Conservation (phyloP, 2,888 invertebrate genomes). For the Entomobrya multifasciata region DNA sequence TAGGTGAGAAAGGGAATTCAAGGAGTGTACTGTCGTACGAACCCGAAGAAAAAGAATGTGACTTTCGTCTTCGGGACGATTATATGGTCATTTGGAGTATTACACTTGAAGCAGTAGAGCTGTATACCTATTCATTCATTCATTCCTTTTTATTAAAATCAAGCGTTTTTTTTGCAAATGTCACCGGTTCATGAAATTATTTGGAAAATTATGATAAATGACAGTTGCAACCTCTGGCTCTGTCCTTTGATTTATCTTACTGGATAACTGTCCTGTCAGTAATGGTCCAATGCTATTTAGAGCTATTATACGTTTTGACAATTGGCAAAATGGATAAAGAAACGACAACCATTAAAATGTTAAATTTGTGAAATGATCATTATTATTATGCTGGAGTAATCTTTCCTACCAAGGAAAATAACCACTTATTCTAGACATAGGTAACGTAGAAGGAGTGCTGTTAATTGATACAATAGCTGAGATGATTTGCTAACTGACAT, state of each 20-base stretch:
- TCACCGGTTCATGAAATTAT: constrained; percentile 40
- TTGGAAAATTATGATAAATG: constrained; percentile 55
- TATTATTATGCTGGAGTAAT: neutral
- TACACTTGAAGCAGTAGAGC: too few relatives aligned
- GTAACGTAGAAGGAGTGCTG: too few relatives aligned
- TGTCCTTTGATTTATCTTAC: neutral
- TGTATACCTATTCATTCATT: neutral
- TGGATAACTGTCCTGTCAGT: too few relatives aligned
- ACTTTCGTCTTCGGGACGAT: neutral
- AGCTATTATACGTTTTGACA: constrained; percentile 18
- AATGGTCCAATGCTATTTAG: too few relatives aligned
- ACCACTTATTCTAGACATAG: neutral
- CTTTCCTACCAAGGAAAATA: neutral
- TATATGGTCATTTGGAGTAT: constrained; percentile 14
- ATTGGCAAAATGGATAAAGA: constrained; percentile 4
- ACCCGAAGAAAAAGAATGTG: neutral
- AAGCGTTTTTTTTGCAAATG: constrained; percentile 29
- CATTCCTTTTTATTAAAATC: constrained; percentile 43
- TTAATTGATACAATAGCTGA: neutral
- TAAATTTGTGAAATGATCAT: too few relatives aligned
- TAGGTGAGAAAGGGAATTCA: neutral
- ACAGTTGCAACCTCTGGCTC: constrained; percentile 50
- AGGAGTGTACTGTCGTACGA: neutral
- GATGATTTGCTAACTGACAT: too few relatives aligned
- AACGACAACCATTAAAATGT: too few relatives aligned